Evolutionary conservation across 2,113 vertebrate species (phyloP).

Genomic region (Oryctolagus cuniculus): DNA sequence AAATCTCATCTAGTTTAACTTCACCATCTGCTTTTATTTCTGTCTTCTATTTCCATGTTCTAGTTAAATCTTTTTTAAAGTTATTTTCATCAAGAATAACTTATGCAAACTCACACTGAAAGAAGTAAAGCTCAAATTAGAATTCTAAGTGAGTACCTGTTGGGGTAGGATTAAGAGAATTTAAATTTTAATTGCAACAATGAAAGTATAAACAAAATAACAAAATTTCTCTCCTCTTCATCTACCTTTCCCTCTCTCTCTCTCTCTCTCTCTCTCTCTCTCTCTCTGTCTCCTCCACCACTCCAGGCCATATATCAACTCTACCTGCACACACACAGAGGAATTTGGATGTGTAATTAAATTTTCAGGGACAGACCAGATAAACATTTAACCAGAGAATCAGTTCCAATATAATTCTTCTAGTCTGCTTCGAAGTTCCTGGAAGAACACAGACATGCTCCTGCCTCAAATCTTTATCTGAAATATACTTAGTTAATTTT

Average conservation of each 20-base stretch:
- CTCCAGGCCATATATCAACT: no score
- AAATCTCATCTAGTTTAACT: conserved; percentile 38
- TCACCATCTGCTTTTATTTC: conserved; percentile 62
- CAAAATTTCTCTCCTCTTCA: no score
- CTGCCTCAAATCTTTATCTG: background rate
- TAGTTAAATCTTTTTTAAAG: conserved; percentile 34
- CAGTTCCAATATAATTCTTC: background rate
- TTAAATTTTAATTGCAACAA: conserved; percentile 38
- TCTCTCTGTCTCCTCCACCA: background rate
- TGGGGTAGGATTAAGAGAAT: conserved; percentile 24
- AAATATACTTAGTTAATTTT: background rate
- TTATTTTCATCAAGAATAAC: conserved; percentile 47
- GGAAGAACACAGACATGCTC: background rate
- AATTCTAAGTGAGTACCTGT: conserved; percentile 45
- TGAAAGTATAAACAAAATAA: background rate
- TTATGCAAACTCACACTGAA: conserved; percentile 52
- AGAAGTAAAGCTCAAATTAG: conserved; percentile 65
- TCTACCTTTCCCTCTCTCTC: background rate
- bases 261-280: background rate
- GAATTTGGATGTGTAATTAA: background rate
- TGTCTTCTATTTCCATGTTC: conserved; percentile 54
- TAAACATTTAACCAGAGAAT: background rate
- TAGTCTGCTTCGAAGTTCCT: background rate
- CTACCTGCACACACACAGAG: fast-evolving
- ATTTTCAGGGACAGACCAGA: background rate